Percentiles rank a stretch among this genome's conserved stretches.
These are phyloP conservation scores for Aegithalos caudatus DNA, from an alignment of 2,113 vertebrate species.

Conservation along the genomic window DNA sequence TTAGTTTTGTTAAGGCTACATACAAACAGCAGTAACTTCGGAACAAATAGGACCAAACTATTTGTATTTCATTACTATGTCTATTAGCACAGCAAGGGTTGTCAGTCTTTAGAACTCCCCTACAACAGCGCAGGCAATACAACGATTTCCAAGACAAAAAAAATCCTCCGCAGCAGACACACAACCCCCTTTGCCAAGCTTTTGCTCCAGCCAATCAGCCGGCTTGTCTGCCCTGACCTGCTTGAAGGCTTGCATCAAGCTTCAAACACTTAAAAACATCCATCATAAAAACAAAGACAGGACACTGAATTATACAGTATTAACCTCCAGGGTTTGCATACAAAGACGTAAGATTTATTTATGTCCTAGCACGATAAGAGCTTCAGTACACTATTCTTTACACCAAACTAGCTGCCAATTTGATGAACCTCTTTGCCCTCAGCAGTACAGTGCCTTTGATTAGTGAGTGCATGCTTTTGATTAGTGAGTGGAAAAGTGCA, in stretches of 20 bases:
- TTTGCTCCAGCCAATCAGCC: conserved; percentile 78
- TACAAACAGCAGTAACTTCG: conserved; percentile 77
- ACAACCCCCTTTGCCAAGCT: conserved; percentile 74
- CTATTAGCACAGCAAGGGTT: conserved; percentile 83
- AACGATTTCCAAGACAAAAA: conserved; percentile 70
- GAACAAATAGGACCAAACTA: conserved; percentile 76
- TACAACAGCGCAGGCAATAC: conserved; percentile 73
- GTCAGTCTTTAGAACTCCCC: conserved; percentile 76
- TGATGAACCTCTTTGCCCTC: conserved; percentile 91
- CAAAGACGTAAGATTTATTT: conserved; percentile 93
- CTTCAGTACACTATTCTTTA: conserved; percentile 81
- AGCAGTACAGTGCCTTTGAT: conserved; percentile 86
- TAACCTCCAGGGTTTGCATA: conserved; percentile 96
- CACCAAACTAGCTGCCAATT: conserved; percentile 86
- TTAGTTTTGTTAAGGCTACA: conserved; percentile 76
- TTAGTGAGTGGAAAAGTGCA: conserved; percentile 79
- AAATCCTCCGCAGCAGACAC: conserved; percentile 68
- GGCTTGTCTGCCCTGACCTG: conserved; percentile 81
- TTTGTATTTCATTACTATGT: conserved; percentile 71
- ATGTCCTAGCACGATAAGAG: conserved; percentile 83
- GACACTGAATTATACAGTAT: conserved; percentile 94
- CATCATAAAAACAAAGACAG: conserved; percentile 92
- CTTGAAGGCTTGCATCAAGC: conserved; percentile 81
- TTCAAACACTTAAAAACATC: conserved; percentile 89
- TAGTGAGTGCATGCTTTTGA: conserved; percentile 87